Conservation (phyloP, 2,888 invertebrate genomes). For the Acrobasis suavella region DNA sequence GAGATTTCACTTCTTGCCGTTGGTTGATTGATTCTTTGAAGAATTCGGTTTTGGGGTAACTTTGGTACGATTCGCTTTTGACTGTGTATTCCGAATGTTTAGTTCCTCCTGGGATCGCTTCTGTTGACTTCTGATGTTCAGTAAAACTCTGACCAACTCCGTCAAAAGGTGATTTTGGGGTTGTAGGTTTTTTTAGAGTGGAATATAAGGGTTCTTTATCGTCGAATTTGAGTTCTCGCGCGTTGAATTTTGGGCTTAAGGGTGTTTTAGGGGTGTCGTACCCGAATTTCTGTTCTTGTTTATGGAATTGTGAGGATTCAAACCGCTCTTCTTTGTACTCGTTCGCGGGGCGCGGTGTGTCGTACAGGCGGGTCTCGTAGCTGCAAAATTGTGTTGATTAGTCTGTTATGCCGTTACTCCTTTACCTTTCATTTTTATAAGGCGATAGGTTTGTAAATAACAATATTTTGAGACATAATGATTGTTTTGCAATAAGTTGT, state of each 20-base stretch:
- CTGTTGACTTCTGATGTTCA: slow-evolving; percentile 71
- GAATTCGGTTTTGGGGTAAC: slow-evolving; percentile 67
- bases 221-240: slow-evolving; percentile 73
- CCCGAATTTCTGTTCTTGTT: slow-evolving; percentile 59
- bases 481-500: too few species aligned
- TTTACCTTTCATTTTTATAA: slow-evolving; percentile 6
- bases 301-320: slow-evolving; percentile 53
- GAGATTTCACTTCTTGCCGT: slow-evolving; percentile 65
- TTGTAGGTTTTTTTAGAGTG: slow-evolving; percentile 58
- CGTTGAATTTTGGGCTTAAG: slow-evolving; percentile 77
- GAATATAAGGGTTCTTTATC: slow-evolving; percentile 73
- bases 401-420: slow-evolving; percentile 41
- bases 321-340: slow-evolving; percentile 64
- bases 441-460: neutral
- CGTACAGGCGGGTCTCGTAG: slow-evolving; percentile 81
- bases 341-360: slow-evolving; percentile 71
- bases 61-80: slow-evolving; percentile 71
- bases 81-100: slow-evolving; percentile 69
- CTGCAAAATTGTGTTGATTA: slow-evolving; percentile 60
- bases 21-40: slow-evolving; percentile 59
- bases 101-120: slow-evolving; percentile 71
- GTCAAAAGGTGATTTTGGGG: slow-evolving; percentile 52
- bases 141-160: slow-evolving; percentile 70
- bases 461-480: neutral
- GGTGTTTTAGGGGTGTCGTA: slow-evolving; percentile 69